phyloP scores from a whole-genome alignment of 2,888 invertebrate genomes.

The Lasioglossum marginatum region DNA sequence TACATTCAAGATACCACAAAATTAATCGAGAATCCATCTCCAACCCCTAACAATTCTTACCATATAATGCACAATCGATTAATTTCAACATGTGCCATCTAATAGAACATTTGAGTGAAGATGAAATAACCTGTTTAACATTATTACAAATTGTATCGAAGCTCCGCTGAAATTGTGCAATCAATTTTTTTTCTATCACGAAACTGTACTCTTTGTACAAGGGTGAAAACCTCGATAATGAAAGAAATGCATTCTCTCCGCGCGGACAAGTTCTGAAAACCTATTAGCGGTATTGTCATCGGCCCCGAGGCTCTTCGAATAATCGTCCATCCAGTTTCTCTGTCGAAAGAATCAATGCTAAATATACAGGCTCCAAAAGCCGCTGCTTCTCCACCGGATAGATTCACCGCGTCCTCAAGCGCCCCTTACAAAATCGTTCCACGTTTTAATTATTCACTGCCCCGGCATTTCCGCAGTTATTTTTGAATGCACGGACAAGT shows the following conservation, averaged over 20 bases:
- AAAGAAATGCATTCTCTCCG: conserved; percentile 18
- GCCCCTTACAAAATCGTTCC: conserved; percentile 50
- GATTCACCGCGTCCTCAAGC: conserved; percentile 42
- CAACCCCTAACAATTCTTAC: neutral
- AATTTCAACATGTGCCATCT: neutral
- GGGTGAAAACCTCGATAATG: neutral
- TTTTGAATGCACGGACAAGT: conserved; percentile 33
- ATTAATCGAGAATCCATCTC: neutral
- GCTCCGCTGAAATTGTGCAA: neutral
- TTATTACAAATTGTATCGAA: neutral
- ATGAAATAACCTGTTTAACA: neutral
- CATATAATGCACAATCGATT: neutral
- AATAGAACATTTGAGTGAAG: neutral
- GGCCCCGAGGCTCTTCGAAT: conserved; percentile 42
- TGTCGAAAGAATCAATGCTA: conserved; percentile 60
- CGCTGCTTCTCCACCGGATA: conserved; percentile 47
- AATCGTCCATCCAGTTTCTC: conserved; percentile 45
- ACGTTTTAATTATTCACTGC: conserved; percentile 65
- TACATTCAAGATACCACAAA: neutral
- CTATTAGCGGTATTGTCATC: conserved; percentile 53
- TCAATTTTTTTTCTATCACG: neutral
- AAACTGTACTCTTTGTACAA: neutral
- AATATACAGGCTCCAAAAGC: conserved; percentile 55
- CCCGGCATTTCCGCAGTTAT: conserved; percentile 45
- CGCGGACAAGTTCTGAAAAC: conserved; percentile 15